phyloP scores from a whole-genome alignment of 1,140 invertebrate species.

The Brachionus asplanchnoidis region DNA sequence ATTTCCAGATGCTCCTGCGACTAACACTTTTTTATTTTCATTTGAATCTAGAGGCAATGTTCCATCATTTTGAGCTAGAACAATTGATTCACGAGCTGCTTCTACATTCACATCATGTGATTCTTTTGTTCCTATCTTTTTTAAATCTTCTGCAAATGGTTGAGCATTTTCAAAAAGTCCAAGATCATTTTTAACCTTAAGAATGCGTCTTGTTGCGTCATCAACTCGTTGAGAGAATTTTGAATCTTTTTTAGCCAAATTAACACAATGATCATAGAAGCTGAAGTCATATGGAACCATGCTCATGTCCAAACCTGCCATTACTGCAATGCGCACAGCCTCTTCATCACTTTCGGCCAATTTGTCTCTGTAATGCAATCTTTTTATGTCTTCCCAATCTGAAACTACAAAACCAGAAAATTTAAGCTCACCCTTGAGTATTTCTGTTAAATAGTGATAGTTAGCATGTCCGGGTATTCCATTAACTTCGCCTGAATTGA shows the following conservation, averaged over 20 bases:
- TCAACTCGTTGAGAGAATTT: neutral
- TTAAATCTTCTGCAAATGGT: neutral
- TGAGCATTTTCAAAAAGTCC: constrained; percentile 10
- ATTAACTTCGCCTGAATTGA: constrained; percentile 23
- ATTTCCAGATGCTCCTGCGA: neutral
- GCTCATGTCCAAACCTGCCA: constrained; percentile 18
- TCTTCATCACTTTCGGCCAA: neutral
- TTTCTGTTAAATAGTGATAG: constrained; percentile 10
- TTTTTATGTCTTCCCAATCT: constrained; percentile 3
- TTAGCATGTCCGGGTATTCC: constrained; percentile 26
- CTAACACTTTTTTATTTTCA: neutral
- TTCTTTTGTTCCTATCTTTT: neutral
- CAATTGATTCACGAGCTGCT: neutral
- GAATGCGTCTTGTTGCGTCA: neutral
- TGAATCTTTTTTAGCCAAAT: neutral
- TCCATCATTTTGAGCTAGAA: neutral
- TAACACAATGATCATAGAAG: neutral
- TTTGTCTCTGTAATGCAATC: neutral
- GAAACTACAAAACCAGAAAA: constrained; percentile 9
- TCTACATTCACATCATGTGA: neutral
- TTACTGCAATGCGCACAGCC: neutral
- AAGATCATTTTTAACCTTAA: neutral
- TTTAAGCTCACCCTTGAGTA: neutral
- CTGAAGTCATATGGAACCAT: constrained; percentile 8
- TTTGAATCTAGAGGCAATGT: neutral